Conservation (phyloP, 2,113 vertebrate genomes). For the Paraplagusia blochii region DNA sequence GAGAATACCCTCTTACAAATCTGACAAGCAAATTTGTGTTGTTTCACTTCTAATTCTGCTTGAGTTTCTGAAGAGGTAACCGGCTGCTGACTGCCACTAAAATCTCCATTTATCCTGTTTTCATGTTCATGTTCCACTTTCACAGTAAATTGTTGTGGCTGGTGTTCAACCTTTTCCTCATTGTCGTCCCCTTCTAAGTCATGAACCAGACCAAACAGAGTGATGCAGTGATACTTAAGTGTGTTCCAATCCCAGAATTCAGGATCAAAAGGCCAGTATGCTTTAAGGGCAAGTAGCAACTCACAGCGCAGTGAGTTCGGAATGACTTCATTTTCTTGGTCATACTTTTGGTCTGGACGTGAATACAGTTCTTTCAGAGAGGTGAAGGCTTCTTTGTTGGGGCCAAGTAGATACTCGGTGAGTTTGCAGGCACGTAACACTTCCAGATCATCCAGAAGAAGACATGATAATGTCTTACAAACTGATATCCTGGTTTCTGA, state of each 20-base stretch:
- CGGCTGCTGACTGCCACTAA: conserved; percentile 18
- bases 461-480: conserved; percentile 91
- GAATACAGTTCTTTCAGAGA: conserved; percentile 87
- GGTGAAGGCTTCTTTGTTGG: conserved; percentile 81
- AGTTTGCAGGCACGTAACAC: conserved; percentile 93
- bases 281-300: conserved; percentile 90
- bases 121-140: conserved; percentile 71
- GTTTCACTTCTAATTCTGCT: conserved; percentile 81
- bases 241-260: conserved; percentile 99
- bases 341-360: conserved; percentile 93
- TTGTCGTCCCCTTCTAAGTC: conserved; percentile 82
- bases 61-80: conserved; percentile 71
- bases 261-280: conserved; percentile 96
- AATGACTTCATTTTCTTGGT: conserved; percentile 87
- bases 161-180: conserved; percentile 37
- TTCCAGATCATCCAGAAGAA: conserved; percentile 91
- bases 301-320: conserved; percentile 96
- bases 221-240: conserved; percentile 87
- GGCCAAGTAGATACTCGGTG: conserved; percentile 91
- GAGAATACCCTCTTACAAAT: conserved; percentile 88
- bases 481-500: conserved; percentile 88
- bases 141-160: conserved; percentile 56
- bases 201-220: conserved; percentile 83
- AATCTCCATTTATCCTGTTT: conserved; percentile 34
- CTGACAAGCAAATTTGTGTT: conserved; percentile 87